Evolutionary conservation across 2,113 vertebrate species (phyloP), one percentile per base, ranked within the genome.

Genomic region (Podilymbus podiceps): DNA sequence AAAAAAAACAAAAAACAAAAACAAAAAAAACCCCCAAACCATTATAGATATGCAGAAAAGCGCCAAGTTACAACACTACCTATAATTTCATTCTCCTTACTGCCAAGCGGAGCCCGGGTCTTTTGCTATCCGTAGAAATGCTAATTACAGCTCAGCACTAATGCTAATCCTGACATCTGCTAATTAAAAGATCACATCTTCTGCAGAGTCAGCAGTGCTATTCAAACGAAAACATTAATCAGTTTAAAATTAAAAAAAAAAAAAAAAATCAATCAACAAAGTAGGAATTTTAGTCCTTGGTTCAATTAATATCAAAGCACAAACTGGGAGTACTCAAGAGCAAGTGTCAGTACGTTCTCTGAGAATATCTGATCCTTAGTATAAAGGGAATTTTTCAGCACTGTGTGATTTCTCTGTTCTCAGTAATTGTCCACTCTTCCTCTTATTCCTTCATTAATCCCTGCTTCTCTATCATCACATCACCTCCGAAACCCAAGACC

Each of bases 121-220:
- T 84, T 95, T 88, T 64, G 72, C 91, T 95, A 31, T 83, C 96
- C 94, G 15, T 97, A 97, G 84, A 98, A 97, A 98, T 96, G 97
- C 97, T 97, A 98, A 98, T 98, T 98, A 98, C 96, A 83, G 85
- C 89, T 97, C 97, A 95, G 93, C 87, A 94, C 90, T 89, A 98
- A 98, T 97, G 97, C 96, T 98, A 98, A 98, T 98, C 97, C 97
- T 97, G 98, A 98, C 98, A 98, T 97, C 97, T 97, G 97, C 97
- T 98, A 98, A 98, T 98, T 98, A 98, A 98, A 98, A 98, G 98
- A 98, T 98, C 98, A 97, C 97, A 97, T 98, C 97, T 97, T 98
- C 96, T 97, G 98, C 97, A 96, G 92, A 98, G 97, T 98, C 97
- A 98, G 98, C 97, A 98, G 82, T 90, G 93, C 83, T 95, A 98